Percentiles rank a stretch among this genome's conserved stretches.
Conservation (phyloP, 2,888 invertebrate genomes). For the Vandiemenella viatica region DNA sequence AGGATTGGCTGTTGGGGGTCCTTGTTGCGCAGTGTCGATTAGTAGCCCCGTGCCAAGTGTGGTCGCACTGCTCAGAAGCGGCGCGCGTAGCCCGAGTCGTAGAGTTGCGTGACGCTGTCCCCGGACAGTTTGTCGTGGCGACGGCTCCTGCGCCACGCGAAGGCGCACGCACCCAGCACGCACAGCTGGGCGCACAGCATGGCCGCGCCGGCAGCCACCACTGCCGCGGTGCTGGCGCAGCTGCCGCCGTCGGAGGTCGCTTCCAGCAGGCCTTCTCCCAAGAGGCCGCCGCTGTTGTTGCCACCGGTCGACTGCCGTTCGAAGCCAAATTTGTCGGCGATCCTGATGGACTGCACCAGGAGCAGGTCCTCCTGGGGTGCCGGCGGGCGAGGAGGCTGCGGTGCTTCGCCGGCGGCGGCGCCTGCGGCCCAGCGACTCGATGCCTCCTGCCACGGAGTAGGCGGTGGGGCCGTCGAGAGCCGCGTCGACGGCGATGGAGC, state of each 20-base stretch:
- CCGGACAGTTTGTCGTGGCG: slow-evolving; percentile 36
- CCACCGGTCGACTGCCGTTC: slow-evolving; percentile 29
- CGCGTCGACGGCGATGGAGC: slow-evolving; percentile 49
- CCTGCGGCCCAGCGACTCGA: slow-evolving; percentile 42
- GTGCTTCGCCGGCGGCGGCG: slow-evolving; percentile 24
- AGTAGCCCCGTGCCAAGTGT: too few relatives aligned
- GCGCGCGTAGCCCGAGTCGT: slow-evolving; percentile 71
- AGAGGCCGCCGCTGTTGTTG: slow-evolving; percentile 24
- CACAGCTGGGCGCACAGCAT: slow-evolving; percentile 77
- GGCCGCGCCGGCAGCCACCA: slow-evolving; percentile 70
- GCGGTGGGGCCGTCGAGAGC: slow-evolving; percentile 43
- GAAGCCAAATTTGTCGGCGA: slow-evolving; percentile 83
- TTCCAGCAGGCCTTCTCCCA: slow-evolving; percentile 23
- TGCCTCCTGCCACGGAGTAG: slow-evolving; percentile 55
- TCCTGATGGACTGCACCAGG: slow-evolving; percentile 79
- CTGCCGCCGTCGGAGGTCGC: slow-evolving; percentile 26
- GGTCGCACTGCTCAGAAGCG: slow-evolving; percentile 36
- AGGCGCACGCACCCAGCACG: slow-evolving; percentile 76
- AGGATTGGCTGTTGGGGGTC: too few relatives aligned
- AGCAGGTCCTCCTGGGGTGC: slow-evolving; percentile 60
- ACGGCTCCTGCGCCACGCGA: slow-evolving; percentile 69
- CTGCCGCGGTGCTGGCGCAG: slow-evolving; percentile 63
- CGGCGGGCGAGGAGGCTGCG: slow-evolving; percentile 26
- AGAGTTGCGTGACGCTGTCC: slow-evolving; percentile 72
- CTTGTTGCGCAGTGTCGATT: too few relatives aligned